Base-by-base conservation (phyloP, 2,888 invertebrate species). In the Teleiodes luculella region DNA sequence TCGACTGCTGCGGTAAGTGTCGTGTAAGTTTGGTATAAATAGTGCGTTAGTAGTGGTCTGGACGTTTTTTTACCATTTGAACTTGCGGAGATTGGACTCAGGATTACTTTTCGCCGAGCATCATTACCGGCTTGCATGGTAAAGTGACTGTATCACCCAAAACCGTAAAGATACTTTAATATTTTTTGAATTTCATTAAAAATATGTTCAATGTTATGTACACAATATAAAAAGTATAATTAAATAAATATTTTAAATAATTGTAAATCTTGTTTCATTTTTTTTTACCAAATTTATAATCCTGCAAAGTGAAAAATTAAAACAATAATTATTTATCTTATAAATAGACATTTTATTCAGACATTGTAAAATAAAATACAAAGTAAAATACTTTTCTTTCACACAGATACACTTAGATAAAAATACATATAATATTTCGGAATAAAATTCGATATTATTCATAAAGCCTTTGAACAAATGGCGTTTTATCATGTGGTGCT, bases 341-440 rank as follows among this genome's bases (percentile, higher is more conserved):
- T 68, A 84, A 83, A 86, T 80, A 83, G 82, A 86, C 76, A 78
- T 75, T 87, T 86, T 88, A 87, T 86, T 88, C 70, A 79, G 83
- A 87, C 78, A 82, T 84, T 83, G 83, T 88, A 86, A 86, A 87
- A 78, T 80, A 87, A 46, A 86, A 84, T 83, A 86, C 68, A 83
- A 86, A 81, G 70, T 78, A 83, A 83, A 79, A 74, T 80, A 79
- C 69, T 73, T 72, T 72, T 68, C 62, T 65, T 78, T 70, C 77
- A 83, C 83, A 81, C 75, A 72, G 72, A 81, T 76, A 83, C 80
- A 83, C 69, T 79, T 80, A 86, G 83, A 82, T 76, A 24, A 24
- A 83, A 84, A 84, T 83, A 84, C 81, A 87, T 80, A 82, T 85
- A 83, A 81, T 78, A 78, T 64, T 78, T 75, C 75, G 73, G 80